Evolutionary conservation across 2,888 invertebrate genomes (phyloP).

Genomic region (Plagodis dolabraria): DNA sequence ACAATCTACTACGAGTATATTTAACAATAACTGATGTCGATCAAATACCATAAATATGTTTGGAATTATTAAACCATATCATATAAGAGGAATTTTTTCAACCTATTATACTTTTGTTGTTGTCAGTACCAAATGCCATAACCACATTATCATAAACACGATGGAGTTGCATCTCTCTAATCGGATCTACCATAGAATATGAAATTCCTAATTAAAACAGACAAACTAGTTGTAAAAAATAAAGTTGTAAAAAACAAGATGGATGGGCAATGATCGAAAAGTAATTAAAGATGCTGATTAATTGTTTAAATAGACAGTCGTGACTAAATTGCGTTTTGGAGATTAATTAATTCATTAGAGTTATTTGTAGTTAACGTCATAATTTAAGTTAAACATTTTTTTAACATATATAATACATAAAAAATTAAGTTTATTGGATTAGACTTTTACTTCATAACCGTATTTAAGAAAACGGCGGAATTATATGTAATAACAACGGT

Average conservation of each 20-base stretch:
- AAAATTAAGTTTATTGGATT: no score
- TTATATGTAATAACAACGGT: no score
- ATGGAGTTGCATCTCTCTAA: conserved; percentile 74
- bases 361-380: conserved; percentile 4
- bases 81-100: no score
- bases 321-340: conserved; percentile 21
- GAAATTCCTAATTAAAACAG: conserved; percentile 36
- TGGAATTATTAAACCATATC: no score
- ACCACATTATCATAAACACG: conserved; percentile 69
- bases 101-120: background rate
- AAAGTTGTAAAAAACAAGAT: conserved; percentile 11
- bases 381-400: background rate
- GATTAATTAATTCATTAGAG: conserved; percentile 17
- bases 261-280: conserved; percentile 21
- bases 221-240: conserved; percentile 21
- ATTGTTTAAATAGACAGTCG: conserved; percentile 24
- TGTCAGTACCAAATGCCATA: conserved; percentile 59
- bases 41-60: no score
- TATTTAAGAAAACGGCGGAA: no score
- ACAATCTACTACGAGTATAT: no score
- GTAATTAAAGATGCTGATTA: conserved; percentile 24
- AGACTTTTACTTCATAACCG: no score
- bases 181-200: conserved; percentile 59
- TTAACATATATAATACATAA: background rate
- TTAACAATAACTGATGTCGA: no score